Evolutionary conservation across 2,888 invertebrate species (phyloP).

Genomic region (Cordilura impudica): DNA sequence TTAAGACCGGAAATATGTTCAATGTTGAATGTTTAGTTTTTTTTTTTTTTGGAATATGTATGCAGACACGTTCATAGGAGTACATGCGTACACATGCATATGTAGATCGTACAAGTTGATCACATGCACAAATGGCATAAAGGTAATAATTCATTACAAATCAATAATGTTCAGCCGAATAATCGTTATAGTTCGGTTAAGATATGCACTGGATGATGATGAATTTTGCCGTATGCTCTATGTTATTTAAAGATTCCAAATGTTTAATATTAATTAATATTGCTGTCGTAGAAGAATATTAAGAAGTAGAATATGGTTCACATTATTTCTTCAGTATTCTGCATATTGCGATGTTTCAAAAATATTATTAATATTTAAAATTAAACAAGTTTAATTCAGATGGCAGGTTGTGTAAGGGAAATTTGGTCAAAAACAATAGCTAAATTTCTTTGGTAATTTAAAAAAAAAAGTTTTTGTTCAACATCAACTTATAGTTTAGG

Average conservation of each 20-base stretch:
- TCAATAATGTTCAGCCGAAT: conserved; percentile 42
- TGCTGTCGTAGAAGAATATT: too few relatives aligned
- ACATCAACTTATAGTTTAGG: too few relatives aligned
- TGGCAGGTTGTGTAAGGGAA: too few relatives aligned
- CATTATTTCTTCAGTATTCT: too few relatives aligned
- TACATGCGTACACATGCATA: conserved; percentile 15
- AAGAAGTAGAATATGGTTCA: too few relatives aligned
- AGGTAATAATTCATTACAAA: conserved; percentile 55
- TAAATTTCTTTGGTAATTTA: too few relatives aligned
- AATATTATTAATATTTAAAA: too few relatives aligned
- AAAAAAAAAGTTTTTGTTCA: too few relatives aligned
- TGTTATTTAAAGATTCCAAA: not conserved
- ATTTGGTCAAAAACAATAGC: too few relatives aligned
- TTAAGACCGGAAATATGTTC: conserved; percentile 63
- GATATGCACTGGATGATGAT: not conserved
- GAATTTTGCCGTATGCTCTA: not conserved
- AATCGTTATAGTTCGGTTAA: conserved; percentile 6
- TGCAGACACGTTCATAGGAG: not conserved
- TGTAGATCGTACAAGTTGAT: conserved; percentile 52
- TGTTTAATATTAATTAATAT: not conserved
- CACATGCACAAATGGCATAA: conserved; percentile 46
- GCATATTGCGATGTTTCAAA: too few relatives aligned
- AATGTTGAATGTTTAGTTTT: conserved; percentile 23
- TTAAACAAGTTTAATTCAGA: too few relatives aligned
- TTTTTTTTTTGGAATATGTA: too few relatives aligned